A percentile compares a stretch with the other conserved stretches of the same genome.
These are phyloP conservation scores for Cariama cristata DNA, from an alignment of 2,113 vertebrate species.

Conservation along the genomic window DNA sequence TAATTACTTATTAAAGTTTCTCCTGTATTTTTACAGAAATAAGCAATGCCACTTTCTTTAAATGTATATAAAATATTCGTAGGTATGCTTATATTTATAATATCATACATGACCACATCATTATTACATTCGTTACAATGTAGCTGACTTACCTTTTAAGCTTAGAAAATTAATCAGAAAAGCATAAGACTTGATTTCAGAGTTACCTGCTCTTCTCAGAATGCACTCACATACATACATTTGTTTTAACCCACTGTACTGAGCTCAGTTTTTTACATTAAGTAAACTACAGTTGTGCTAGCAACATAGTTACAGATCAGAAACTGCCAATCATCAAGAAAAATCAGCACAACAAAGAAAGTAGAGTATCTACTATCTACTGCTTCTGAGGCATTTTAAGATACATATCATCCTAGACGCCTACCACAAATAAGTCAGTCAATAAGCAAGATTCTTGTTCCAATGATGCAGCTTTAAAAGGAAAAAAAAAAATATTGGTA, in stretches of 20 bases:
- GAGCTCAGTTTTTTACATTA: background rate
- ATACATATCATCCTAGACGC: background rate
- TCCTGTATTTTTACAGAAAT: background rate
- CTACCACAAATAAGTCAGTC: background rate
- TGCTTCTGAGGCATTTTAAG: background rate
- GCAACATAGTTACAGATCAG: background rate
- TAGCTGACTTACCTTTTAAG: background rate
- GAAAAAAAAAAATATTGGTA: background rate
- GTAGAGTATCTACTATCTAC: background rate
- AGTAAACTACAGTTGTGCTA: background rate
- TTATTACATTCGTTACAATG: background rate
- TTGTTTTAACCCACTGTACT: background rate
- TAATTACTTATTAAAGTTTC: background rate
- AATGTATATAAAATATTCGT: background rate
- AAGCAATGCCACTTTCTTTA: background rate
- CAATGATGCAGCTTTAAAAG: background rate
- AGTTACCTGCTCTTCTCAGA: background rate
- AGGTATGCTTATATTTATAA: background rate
- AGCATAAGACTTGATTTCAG: background rate
- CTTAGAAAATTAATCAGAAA: background rate
- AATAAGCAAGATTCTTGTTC: constrained; percentile 1
- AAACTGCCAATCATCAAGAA: background rate
- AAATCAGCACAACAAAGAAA: background rate
- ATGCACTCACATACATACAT: background rate
- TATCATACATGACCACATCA: background rate